A percentile compares a stretch with the other conserved stretches of the same genome.
Evolutionary conservation across 1,140 invertebrate genomes (phyloP).

Genomic region (Laupala kohalensis): DNA sequence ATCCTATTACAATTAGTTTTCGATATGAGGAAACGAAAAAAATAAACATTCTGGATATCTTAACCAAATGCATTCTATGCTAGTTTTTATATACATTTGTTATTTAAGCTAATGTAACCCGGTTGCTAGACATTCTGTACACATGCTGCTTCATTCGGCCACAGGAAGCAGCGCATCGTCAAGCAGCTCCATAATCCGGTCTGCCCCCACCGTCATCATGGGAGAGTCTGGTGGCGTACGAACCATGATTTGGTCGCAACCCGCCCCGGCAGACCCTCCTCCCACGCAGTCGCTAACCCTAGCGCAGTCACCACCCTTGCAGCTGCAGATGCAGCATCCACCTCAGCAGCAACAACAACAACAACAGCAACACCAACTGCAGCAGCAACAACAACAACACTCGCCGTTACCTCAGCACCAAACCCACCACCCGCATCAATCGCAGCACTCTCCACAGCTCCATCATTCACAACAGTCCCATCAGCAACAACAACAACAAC

Average conservation of each 20-base stretch:
- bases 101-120: no score
- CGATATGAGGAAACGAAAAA: background rate
- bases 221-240: conserved; percentile 78
- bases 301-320: conserved; percentile 3
- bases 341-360: conserved; percentile 17
- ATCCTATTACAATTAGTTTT: no score
- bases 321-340: conserved; percentile 1
- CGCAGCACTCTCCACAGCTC: background rate
- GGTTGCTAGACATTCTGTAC: no score
- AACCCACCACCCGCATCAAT: background rate
- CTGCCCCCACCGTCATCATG: conserved; percentile 79
- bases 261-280: conserved; percentile 22
- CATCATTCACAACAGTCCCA: background rate
- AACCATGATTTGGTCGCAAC: conserved; percentile 81
- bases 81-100: no score
- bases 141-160: background rate
- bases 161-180: background rate
- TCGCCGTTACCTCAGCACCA: no score
- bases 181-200: conserved; percentile 28
- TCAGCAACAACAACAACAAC: background rate
- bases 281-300: background rate
- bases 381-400: background rate
- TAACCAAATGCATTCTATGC: background rate
- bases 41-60: background rate
- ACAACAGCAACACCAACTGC: conserved; percentile 6